These are phyloP conservation scores for Danio aesculapii DNA, from an alignment of 2,797 vertebrate genomes.

Conservation along the genomic window DNA sequence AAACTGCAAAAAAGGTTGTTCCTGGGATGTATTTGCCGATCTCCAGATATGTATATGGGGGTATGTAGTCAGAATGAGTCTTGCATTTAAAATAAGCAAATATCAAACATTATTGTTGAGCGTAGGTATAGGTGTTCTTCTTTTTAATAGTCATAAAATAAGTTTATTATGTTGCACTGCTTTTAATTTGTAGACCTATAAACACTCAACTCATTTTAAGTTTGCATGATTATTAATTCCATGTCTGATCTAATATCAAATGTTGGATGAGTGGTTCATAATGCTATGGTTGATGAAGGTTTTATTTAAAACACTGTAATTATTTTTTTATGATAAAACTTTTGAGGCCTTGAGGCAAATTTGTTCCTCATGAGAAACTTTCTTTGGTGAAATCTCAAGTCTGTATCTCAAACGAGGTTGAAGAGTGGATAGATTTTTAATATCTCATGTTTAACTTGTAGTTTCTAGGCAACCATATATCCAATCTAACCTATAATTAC, in stretches of 20 bases:
- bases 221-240: background rate
- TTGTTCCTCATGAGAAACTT: background rate
- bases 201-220: background rate
- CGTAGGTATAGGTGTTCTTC: too few species aligned
- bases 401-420: background rate
- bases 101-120: too few species aligned
- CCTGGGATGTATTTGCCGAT: too few species aligned
- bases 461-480: conserved; percentile 11
- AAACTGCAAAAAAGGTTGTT: too few species aligned
- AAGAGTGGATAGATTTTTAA: conserved; percentile 3
- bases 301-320: background rate
- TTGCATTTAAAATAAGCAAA: too few species aligned
- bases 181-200: background rate
- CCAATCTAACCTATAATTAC: background rate
- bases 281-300: background rate
- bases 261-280: background rate
- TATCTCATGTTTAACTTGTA: background rate
- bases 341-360: conserved; percentile 9
- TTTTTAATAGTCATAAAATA: background rate
- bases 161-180: too few species aligned
- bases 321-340: background rate
- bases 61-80: too few species aligned
- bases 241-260: background rate
- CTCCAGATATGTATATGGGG: too few species aligned
- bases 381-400: background rate